A percentile compares a stretch with the other conserved stretches of the same genome.
Evolutionary conservation across 2,888 invertebrate genomes (phyloP).

Genomic region (Empis livida): DNA sequence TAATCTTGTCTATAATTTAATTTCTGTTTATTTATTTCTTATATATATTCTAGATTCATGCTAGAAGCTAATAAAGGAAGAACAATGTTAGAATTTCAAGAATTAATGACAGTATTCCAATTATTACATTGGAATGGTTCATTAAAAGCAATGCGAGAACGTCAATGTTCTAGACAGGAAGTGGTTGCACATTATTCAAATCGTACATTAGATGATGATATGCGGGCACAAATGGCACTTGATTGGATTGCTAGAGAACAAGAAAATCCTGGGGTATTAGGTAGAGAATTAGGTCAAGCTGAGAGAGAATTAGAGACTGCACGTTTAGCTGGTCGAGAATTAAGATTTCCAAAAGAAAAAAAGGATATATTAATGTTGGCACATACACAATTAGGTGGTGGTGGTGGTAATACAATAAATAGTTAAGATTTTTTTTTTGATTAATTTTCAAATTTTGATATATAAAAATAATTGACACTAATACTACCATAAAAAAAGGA

Average conservation of each 20-base stretch:
- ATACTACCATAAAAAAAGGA: no score
- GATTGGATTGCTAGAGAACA: conserved; percentile 85
- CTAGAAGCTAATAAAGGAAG: conserved; percentile 73
- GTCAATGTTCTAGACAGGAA: conserved; percentile 88
- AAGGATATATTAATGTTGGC: conserved; percentile 86
- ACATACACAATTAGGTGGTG: conserved; percentile 60
- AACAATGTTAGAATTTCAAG: conserved; percentile 93
- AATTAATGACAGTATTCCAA: conserved; percentile 95
- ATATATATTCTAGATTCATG: conserved; percentile 45
- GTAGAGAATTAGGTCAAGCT: conserved; percentile 68
- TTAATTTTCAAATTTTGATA: no score
- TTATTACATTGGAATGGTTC: conserved; percentile 95
- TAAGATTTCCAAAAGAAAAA: conserved; percentile 91
- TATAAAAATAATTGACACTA: no score
- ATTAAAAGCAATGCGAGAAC: conserved; percentile 84
- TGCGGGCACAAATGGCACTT: conserved; percentile 91
- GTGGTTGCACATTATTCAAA: conserved; percentile 88
- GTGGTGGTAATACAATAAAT: conserved; percentile 17
- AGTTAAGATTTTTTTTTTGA: conserved; percentile 15
- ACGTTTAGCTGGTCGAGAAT: conserved; percentile 74
- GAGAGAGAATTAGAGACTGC: conserved; percentile 79
- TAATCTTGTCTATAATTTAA: no score
- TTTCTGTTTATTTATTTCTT: neutral
- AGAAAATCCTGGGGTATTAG: conserved; percentile 59
- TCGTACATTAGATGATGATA: conserved; percentile 83